Conservation (phyloP, 2,888 invertebrate genomes). For the Iselma pallidipennis region DNA sequence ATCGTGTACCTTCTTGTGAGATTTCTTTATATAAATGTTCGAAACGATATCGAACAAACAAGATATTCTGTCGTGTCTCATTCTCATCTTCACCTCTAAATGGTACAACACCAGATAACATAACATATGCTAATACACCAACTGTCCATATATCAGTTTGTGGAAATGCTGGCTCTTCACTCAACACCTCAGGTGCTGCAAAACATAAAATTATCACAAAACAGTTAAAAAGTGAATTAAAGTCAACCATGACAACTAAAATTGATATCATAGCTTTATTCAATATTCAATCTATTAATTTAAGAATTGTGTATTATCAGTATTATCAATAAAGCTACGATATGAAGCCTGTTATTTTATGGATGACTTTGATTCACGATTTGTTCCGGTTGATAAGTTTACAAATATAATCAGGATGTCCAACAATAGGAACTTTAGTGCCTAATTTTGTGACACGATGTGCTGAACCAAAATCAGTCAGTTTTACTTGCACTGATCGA, state of each 20-base stretch:
- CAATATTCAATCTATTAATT: no score
- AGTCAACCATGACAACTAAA: no score
- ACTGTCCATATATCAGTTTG: conserved; percentile 97
- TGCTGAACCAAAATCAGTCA: conserved; percentile 91
- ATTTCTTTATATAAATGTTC: conserved; percentile 94
- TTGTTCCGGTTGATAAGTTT: no score
- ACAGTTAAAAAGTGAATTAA: neutral
- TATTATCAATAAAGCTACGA: no score
- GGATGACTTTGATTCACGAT: no score
- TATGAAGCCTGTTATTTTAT: no score
- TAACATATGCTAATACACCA: conserved; percentile 87
- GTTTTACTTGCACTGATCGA: conserved; percentile 81
- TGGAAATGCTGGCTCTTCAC: conserved; percentile 84
- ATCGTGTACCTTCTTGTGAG: conserved; percentile 89
- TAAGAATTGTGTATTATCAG: no score
- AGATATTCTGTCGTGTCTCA: conserved; percentile 90
- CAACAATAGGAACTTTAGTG: conserved; percentile 69
- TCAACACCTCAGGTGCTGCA: conserved; percentile 85
- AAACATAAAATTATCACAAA: conserved; percentile 17
- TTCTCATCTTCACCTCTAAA: conserved; percentile 81
- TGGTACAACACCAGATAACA: conserved; percentile 91
- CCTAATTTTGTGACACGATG: conserved; percentile 81
- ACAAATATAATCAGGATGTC: conserved; percentile 77
- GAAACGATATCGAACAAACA: conserved; percentile 89
- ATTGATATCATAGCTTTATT: no score